A percentile compares a stretch with the other conserved stretches of the same genome.
These are phyloP conservation scores for Tragelaphus scriptus DNA, from an alignment of 2,113 vertebrate genomes.

Conservation along the genomic window DNA sequence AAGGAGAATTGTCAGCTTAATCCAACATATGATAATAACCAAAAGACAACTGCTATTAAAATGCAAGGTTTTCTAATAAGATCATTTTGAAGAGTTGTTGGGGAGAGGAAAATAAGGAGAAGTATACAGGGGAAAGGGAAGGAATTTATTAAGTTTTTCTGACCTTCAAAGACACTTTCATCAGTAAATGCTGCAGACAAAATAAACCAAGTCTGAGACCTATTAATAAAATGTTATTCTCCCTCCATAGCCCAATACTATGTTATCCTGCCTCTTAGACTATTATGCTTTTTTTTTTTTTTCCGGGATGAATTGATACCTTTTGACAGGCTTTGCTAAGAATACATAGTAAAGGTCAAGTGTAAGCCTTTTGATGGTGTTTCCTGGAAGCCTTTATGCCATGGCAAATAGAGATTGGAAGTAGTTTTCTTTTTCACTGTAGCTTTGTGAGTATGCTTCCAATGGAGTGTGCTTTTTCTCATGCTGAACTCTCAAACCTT, in stretches of 20 bases:
- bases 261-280: conserved; percentile 33
- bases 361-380: conserved; percentile 51
- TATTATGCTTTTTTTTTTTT: conserved; percentile 33
- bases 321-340: conserved; percentile 54
- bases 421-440: conserved; percentile 20
- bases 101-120: not conserved
- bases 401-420: conserved; percentile 38
- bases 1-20: conserved; percentile 55
- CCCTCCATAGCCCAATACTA: conserved; percentile 14
- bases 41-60: conserved; percentile 60
- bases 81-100: conserved; percentile 37
- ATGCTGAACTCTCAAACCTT: not conserved
- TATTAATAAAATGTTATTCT: conserved; percentile 58
- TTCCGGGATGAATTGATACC: conserved; percentile 40
- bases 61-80: conserved; percentile 56
- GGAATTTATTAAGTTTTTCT: conserved; percentile 47
- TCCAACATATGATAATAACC: conserved; percentile 52
- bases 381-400: conserved; percentile 37
- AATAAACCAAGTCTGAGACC: conserved; percentile 46
- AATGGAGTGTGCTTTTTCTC: conserved; percentile 2
- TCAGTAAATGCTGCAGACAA: conserved; percentile 40
- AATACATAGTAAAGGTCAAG: conserved; percentile 57
- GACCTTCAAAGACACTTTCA: conserved; percentile 37
- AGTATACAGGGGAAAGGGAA: conserved; percentile 8
- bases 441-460: not conserved